Percentiles rank a stretch among this genome's conserved stretches.
Conservation (phyloP, 2,113 vertebrate species). For the Gadus macrocephalus region DNA sequence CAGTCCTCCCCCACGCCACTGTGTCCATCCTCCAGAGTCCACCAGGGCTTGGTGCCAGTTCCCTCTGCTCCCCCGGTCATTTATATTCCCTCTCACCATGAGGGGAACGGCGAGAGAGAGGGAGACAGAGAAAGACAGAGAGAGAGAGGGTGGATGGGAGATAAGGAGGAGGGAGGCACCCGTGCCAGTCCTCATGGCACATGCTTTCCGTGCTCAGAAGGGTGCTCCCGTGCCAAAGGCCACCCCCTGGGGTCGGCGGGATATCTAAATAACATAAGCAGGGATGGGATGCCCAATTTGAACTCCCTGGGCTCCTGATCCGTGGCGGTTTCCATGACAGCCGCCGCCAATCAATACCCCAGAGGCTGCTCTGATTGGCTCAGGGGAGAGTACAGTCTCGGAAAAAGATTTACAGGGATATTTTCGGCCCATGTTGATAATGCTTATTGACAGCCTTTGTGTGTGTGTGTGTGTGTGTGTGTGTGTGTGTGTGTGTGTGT, state of each 20-base stretch:
- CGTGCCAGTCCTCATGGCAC: slow-evolving; percentile 32
- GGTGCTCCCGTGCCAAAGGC: slow-evolving; percentile 41
- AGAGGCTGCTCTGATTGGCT: slow-evolving; percentile 24
- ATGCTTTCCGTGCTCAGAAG: slow-evolving; percentile 43
- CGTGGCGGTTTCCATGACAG: slow-evolving; percentile 14
- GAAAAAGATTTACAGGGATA: slow-evolving; percentile 25
- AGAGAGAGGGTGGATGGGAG: slow-evolving; percentile 4
- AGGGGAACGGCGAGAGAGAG: too few species aligned
- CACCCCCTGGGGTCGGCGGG: slow-evolving; percentile 37
- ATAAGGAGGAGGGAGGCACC: slow-evolving; percentile 10
- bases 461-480: background rate
- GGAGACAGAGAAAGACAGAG: too few species aligned
- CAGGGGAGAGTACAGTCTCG: slow-evolving; percentile 18
- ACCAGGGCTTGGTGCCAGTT: slow-evolving; percentile 40
- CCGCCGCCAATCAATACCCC: slow-evolving; percentile 25
- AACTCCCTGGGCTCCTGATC: slow-evolving; percentile 18
- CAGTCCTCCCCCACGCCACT: slow-evolving; percentile 42
- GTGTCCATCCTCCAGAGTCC: slow-evolving; percentile 44
- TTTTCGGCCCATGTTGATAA: slow-evolving; percentile 4
- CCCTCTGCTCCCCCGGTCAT: slow-evolving; percentile 1
- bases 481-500: background rate
- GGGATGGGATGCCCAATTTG: slow-evolving; percentile 34
- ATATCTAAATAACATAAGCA: slow-evolving; percentile 58
- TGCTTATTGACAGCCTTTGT: background rate
- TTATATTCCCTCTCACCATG: too few species aligned